A percentile compares a stretch with the other conserved stretches of the same genome.
Conservation (phyloP, 2,113 vertebrate species). For the Lamprotornis superbus region DNA sequence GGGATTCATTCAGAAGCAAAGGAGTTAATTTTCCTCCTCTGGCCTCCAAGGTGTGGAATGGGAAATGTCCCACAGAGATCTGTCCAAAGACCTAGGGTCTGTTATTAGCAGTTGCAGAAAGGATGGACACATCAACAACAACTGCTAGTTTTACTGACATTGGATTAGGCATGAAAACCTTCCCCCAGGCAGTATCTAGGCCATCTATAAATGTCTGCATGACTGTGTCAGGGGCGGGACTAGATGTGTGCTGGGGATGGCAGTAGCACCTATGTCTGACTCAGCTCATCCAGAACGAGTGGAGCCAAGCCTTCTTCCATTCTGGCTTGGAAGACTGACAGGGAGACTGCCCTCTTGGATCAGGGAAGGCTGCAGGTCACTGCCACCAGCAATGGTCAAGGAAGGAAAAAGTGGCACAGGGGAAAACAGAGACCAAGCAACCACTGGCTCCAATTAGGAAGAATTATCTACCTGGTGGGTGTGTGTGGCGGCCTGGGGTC, state of each 20-base stretch:
- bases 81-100: background rate
- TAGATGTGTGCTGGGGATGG: background rate
- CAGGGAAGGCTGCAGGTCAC: background rate
- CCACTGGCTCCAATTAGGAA: background rate
- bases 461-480: background rate
- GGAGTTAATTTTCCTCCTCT: background rate
- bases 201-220: background rate
- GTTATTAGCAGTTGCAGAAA: background rate
- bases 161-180: background rate
- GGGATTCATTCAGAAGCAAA: background rate
- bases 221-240: background rate
- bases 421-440: background rate
- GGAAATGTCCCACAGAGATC: background rate
- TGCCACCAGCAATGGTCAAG: background rate
- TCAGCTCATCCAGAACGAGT: background rate
- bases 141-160: background rate
- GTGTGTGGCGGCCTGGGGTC: too few species aligned
- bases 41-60: background rate
- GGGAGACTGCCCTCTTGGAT: background rate
- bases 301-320: background rate
- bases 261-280: background rate
- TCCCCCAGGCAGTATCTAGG: background rate
- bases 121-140: background rate
- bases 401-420: background rate
- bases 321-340: background rate